Evolutionary conservation across 2,797 vertebrate species (phyloP).

Genomic region (Gallinago nigripennis): DNA sequence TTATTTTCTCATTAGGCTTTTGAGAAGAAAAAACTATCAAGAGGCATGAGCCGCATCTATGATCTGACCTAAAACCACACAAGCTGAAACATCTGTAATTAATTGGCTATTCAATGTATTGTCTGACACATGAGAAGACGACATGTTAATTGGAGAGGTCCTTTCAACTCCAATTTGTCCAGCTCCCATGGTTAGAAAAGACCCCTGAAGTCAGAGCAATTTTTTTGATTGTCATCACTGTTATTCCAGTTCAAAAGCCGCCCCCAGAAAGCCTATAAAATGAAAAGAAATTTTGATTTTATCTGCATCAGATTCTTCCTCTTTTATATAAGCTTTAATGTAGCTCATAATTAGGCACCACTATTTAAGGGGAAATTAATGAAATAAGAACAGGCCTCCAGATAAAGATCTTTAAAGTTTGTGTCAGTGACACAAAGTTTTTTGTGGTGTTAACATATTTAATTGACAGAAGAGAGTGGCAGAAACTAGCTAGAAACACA

Average conservation of each 20-base stretch:
- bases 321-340: constrained; percentile 11
- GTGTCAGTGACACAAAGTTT: background rate
- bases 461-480: background rate
- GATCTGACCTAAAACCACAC: constrained; percentile 1
- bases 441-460: constrained; percentile 1
- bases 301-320: background rate
- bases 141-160: background rate
- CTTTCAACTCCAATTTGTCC: constrained; percentile 34
- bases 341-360: constrained; percentile 9
- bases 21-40: background rate
- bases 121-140: background rate
- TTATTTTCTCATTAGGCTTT: background rate
- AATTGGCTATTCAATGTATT: background rate
- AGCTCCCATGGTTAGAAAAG: background rate
- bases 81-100: constrained; percentile 20
- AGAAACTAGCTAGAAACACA: background rate
- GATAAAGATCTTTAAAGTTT: background rate
- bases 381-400: constrained; percentile 32
- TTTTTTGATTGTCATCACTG: background rate
- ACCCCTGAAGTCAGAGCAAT: background rate
- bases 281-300: constrained; percentile 16
- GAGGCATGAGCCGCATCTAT: background rate
- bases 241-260: background rate
- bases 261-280: background rate
- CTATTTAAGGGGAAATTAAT: constrained; percentile 9